These are phyloP conservation scores for Nanorana parkeri DNA, from an alignment of 2,113 vertebrate species.

Conservation along the genomic window DNA sequence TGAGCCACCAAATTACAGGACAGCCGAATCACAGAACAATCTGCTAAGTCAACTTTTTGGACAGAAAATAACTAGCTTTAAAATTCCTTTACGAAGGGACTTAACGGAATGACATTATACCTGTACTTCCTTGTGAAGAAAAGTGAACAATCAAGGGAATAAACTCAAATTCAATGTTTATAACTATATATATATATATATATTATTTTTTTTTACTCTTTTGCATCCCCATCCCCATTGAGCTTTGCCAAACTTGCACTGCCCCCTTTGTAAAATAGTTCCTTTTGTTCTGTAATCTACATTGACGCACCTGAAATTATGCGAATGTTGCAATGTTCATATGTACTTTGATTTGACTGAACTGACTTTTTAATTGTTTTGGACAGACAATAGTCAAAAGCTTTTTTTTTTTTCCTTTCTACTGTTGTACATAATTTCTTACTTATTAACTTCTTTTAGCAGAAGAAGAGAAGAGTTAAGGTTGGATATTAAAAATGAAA, in stretches of 20 bases:
- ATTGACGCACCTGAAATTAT: slow-evolving; percentile 80
- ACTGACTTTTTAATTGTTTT: slow-evolving; percentile 75
- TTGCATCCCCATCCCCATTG: slow-evolving; percentile 62
- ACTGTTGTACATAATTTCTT: slow-evolving; percentile 36
- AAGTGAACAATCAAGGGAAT: slow-evolving; percentile 47
- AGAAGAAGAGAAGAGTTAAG: slow-evolving; percentile 76
- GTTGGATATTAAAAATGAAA: slow-evolving; percentile 60
- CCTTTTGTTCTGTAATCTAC: slow-evolving; percentile 80
- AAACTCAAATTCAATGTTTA: background rate
- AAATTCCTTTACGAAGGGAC: slow-evolving; percentile 96
- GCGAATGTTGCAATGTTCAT: slow-evolving; percentile 73
- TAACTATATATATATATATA: slow-evolving; percentile 39
- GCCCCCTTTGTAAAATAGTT: slow-evolving; percentile 82
- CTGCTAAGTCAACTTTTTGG: slow-evolving; percentile 97
- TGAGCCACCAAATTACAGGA: slow-evolving; percentile 79
- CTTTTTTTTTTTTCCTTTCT: slow-evolving; percentile 45
- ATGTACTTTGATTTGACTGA: slow-evolving; percentile 79
- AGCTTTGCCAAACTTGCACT: slow-evolving; percentile 87
- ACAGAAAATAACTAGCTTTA: slow-evolving; percentile 96
- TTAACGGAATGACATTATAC: slow-evolving; percentile 81
- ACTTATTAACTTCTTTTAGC: slow-evolving; percentile 62
- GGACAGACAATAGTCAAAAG: slow-evolving; percentile 73
- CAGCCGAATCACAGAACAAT: slow-evolving; percentile 92
- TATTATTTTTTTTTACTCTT: slow-evolving; percentile 72
- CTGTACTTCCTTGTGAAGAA: slow-evolving; percentile 70